Percentiles rank a stretch among this genome's conserved stretches.
Evolutionary conservation across 2,797 vertebrate species (phyloP).

Genomic region (Sphenodon punctatus): DNA sequence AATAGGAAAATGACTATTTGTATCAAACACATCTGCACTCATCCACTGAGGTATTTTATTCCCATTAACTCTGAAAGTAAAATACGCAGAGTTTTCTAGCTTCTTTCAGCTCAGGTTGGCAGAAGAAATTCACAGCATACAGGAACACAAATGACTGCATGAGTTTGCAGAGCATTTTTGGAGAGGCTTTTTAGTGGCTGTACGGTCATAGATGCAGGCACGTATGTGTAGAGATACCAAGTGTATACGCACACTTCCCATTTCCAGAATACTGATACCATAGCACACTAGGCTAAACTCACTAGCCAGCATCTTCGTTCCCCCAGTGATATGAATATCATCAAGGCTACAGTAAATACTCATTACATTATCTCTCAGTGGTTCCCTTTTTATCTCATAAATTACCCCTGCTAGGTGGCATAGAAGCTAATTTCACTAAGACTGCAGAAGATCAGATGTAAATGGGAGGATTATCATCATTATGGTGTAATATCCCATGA

Average conservation of each 20-base stretch:
- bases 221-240: background rate
- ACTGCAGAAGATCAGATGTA: constrained; percentile 93
- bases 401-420: constrained; percentile 90
- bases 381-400: constrained; percentile 91
- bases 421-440: constrained; percentile 90
- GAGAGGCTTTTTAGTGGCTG: constrained; percentile 67
- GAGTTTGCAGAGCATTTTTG: constrained; percentile 80
- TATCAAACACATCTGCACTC: constrained; percentile 99
- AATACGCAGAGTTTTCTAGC: constrained; percentile 99
- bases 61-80: constrained; percentile 99
- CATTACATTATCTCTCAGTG: constrained; percentile 88
- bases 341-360: constrained; percentile 86
- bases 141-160: constrained; percentile 82
- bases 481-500: constrained; percentile 99
- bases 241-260: background rate
- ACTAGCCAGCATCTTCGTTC: constrained; percentile 73
- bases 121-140: constrained; percentile 84
- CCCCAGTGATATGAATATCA: constrained; percentile 81
- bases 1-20: constrained; percentile 99
- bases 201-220: background rate
- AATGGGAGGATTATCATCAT: constrained; percentile 97
- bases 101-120: constrained; percentile 90
- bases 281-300: constrained; percentile 65
- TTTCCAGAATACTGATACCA: constrained; percentile 53
- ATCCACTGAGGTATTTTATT: constrained; percentile 99